Evolutionary conservation across 2,888 invertebrate species (phyloP).

Genomic region (Tiphia femorata): DNA sequence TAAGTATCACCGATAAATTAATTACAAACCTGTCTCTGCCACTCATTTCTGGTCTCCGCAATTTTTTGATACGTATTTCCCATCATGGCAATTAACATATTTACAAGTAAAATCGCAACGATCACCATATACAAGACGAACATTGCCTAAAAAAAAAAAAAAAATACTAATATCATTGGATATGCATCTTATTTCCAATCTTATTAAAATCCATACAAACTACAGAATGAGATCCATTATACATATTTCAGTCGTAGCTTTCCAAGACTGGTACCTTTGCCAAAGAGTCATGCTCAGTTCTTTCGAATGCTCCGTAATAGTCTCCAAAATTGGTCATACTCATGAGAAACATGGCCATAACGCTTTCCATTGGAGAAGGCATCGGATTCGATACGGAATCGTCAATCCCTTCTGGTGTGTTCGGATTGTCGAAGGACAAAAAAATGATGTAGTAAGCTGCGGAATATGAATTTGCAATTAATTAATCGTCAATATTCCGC

Average conservation of each 20-base stretch:
- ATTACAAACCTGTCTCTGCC: constrained; percentile 88
- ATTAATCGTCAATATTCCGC: no score
- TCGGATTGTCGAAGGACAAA: constrained; percentile 86
- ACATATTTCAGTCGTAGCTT: background rate
- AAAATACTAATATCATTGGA: background rate
- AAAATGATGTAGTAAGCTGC: constrained; percentile 94
- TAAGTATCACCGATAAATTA: background rate
- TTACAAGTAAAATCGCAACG: constrained; percentile 93
- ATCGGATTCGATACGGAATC: constrained; percentile 88
- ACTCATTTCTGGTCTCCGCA: constrained; percentile 96
- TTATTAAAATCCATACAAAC: background rate
- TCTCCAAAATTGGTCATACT: constrained; percentile 97
- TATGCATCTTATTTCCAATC: background rate
- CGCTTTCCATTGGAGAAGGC: constrained; percentile 92
- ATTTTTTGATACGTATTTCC: constrained; percentile 99
- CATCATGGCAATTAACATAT: constrained; percentile 99
- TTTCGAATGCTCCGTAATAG: constrained; percentile 91
- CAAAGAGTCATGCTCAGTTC: constrained; percentile 88
- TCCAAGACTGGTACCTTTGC: constrained; percentile 78
- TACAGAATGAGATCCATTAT: background rate
- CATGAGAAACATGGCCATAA: constrained; percentile 99
- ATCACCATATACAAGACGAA: constrained; percentile 98
- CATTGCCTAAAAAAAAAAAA: constrained; percentile 74
- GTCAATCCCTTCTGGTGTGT: constrained; percentile 85
- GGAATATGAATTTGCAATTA: no score